Percentiles rank a stretch among this genome's conserved stretches.
Evolutionary conservation across 2,797 vertebrate species (phyloP).

Genomic region (Fratercula arctica): DNA sequence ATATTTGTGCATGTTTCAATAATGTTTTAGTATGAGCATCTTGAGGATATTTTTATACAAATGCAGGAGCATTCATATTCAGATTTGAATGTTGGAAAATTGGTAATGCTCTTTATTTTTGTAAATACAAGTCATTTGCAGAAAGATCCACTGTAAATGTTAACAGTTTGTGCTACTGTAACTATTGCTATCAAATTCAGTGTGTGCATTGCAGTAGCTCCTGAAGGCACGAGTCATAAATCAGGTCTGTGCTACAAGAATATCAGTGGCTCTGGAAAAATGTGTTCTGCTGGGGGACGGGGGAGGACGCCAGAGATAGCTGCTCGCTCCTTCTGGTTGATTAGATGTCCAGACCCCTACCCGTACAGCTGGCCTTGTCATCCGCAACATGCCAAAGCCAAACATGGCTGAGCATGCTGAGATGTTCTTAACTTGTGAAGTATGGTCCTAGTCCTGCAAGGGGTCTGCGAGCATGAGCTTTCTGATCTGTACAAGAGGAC

Average conservation of each 20-base stretch:
- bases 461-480: not conserved
- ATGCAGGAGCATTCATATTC: not conserved
- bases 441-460: not conserved
- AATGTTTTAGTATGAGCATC: not conserved
- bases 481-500: not conserved
- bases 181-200: not conserved
- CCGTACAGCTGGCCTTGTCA: slow-evolving; percentile 29
- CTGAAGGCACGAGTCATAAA: not conserved
- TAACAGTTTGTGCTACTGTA: not conserved
- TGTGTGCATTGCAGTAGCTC: not conserved
- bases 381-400: not conserved
- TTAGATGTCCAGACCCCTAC: not conserved
- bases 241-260: not conserved
- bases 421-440: not conserved
- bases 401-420: slow-evolving; percentile 1
- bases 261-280: slow-evolving; percentile 43
- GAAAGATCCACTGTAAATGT: not conserved
- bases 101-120: not conserved
- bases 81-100: not conserved
- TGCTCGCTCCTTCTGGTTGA: slow-evolving; percentile 5
- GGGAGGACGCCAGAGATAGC: slow-evolving; percentile 33
- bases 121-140: not conserved
- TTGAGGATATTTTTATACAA: not conserved
- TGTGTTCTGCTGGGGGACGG: not conserved
- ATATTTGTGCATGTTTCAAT: not conserved